Evolutionary conservation across 92 coral and sea anemone genomes (phyloP).

Genomic region (Epizoanthus illoricatus): DNA sequence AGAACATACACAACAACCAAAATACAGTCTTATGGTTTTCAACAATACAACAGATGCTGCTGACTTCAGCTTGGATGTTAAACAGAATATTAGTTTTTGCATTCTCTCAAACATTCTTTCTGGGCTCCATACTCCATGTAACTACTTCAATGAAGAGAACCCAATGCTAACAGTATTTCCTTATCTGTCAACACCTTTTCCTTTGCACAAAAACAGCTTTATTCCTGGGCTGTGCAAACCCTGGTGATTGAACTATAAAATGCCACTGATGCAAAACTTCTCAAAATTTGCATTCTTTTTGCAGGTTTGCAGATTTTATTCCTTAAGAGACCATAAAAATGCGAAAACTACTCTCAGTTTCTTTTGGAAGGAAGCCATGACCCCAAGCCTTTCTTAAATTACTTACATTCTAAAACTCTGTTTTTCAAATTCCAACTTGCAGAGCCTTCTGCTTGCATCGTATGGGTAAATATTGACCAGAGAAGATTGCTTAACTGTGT

Average conservation of each 20-base stretch:
- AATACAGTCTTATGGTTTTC: conserved; percentile 2
- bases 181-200: conserved; percentile 39
- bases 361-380: conserved; percentile 17
- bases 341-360: neutral
- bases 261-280: neutral
- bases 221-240: neutral
- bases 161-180: conserved; percentile 3
- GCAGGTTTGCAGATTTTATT: neutral
- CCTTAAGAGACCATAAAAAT: neutral
- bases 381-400: conserved; percentile 37
- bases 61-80: neutral
- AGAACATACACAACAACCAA: conserved; percentile 1
- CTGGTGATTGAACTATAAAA: neutral
- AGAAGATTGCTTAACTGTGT: neutral
- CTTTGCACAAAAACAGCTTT: conserved; percentile 12
- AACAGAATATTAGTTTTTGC: conserved; percentile 4
- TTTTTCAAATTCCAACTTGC: conserved; percentile 40
- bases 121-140: conserved; percentile 9
- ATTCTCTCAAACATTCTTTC: conserved; percentile 31
- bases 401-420: conserved; percentile 41
- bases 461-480: neutral
- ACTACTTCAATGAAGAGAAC: conserved; percentile 28
- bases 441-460: conserved; percentile 33
- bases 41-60: conserved; percentile 17
- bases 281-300: neutral